Percentiles rank a stretch among this genome's conserved stretches.
Conservation (phyloP, 2,797 vertebrate genomes). For the Antennarius maculatus region DNA sequence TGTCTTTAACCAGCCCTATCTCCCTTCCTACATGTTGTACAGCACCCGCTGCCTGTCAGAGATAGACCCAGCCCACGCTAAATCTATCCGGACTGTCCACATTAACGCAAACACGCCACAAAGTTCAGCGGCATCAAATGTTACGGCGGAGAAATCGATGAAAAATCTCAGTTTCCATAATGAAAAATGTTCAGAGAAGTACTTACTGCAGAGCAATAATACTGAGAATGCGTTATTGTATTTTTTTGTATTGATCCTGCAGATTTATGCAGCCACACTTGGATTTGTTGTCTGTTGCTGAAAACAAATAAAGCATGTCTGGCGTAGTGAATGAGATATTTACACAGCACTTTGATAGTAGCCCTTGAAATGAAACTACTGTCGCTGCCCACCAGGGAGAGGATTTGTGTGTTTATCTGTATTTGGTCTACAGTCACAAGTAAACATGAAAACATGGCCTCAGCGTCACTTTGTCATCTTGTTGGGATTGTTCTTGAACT, state of each 20-base stretch:
- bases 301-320: constrained; percentile 59
- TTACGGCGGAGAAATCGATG: constrained; percentile 51
- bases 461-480: constrained; percentile 63
- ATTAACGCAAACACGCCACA: constrained; percentile 38
- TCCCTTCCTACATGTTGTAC: constrained; percentile 57
- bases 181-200: constrained; percentile 63
- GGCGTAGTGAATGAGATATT: constrained; percentile 35
- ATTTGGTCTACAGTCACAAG: constrained; percentile 36
- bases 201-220: constrained; percentile 56
- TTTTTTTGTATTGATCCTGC: constrained; percentile 64
- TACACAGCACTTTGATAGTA: constrained; percentile 39
- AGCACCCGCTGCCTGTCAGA: constrained; percentile 74
- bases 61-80: constrained; percentile 61
- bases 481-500: constrained; percentile 65
- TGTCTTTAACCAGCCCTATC: constrained; percentile 61
- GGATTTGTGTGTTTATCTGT: constrained; percentile 41
- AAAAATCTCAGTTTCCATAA: constrained; percentile 56
- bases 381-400: constrained; percentile 30
- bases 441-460: constrained; percentile 58
- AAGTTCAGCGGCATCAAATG: constrained; percentile 47
- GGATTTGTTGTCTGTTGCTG: constrained; percentile 50
- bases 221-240: constrained; percentile 58
- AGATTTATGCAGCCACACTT: constrained; percentile 51
- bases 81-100: constrained; percentile 56
- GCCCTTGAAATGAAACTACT: constrained; percentile 42